These are phyloP conservation scores for Hippoglossus hippoglossus DNA, from an alignment of 2,797 vertebrate genomes.

Conservation along the genomic window DNA sequence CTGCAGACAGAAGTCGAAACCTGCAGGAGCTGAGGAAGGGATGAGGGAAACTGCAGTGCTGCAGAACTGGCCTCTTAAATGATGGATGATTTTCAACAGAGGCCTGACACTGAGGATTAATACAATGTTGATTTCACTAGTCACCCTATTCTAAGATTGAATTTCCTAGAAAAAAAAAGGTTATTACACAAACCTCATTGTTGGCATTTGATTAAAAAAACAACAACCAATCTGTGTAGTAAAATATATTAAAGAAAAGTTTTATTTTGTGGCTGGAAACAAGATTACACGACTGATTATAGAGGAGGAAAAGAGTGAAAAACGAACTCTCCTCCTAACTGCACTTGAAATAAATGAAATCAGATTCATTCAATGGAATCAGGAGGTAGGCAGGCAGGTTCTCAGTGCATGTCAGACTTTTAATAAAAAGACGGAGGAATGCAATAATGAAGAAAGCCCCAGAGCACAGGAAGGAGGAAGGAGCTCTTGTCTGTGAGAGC, in stretches of 20 bases:
- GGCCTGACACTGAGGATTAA: slow-evolving; percentile 37
- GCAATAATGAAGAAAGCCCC: background rate
- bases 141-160: slow-evolving; percentile 12
- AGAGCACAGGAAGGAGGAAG: background rate
- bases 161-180: slow-evolving; percentile 32
- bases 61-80: slow-evolving; percentile 26
- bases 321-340: background rate
- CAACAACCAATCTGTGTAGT: slow-evolving; percentile 16
- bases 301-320: background rate
- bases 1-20: background rate
- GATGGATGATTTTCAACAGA: slow-evolving; percentile 53
- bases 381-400: background rate
- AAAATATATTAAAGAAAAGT: slow-evolving; percentile 6
- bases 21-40: slow-evolving; percentile 3
- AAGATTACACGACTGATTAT: slow-evolving; percentile 1
- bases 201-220: slow-evolving; percentile 31
- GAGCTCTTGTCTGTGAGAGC: background rate
- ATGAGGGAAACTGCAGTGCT: slow-evolving; percentile 28
- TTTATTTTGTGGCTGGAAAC: slow-evolving; percentile 3
- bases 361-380: background rate
- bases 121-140: slow-evolving; percentile 43
- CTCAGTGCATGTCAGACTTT: background rate
- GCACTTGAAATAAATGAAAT: background rate
- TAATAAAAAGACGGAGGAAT: background rate
- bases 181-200: slow-evolving; percentile 5